A percentile compares a stretch with the other conserved stretches of the same genome.
Evolutionary conservation across 2,888 invertebrate species (phyloP).

Genomic region (Sesia apiformis): DNA sequence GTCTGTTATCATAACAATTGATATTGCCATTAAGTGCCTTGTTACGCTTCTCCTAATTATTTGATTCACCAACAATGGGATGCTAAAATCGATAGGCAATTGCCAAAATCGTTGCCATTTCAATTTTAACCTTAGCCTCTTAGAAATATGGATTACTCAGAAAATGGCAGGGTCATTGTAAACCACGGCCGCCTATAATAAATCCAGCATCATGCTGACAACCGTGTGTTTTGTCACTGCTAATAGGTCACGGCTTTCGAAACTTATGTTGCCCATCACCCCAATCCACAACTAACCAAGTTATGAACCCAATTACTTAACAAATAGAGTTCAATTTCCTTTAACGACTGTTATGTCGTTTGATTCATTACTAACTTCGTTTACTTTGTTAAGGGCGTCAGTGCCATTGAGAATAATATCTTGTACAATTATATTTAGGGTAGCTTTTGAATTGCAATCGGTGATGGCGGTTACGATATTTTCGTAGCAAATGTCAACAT

Average conservation of each 20-base stretch:
- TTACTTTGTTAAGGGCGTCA: not conserved
- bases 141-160: slow-evolving; percentile 5
- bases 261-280: slow-evolving; percentile 36
- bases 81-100: slow-evolving; percentile 1
- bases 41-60: slow-evolving; percentile 51
- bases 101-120: slow-evolving; percentile 6
- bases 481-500: slow-evolving; percentile 2
- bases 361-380: not conserved
- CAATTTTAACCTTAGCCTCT: slow-evolving; percentile 10
- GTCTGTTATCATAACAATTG: slow-evolving; percentile 7
- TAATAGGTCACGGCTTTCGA: slow-evolving; percentile 57
- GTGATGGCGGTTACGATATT: slow-evolving; percentile 7
- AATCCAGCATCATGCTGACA: slow-evolving; percentile 59
- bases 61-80: slow-evolving; percentile 29
- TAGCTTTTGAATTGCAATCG: slow-evolving; percentile 9
- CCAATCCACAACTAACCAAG: too few species aligned
- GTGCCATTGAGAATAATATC: slow-evolving; percentile 5
- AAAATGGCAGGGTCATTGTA: slow-evolving; percentile 4
- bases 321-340: not conserved
- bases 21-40: slow-evolving; percentile 24
- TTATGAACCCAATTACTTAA: not conserved
- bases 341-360: not conserved
- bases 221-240: slow-evolving; percentile 59
- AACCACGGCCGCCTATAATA: slow-evolving; percentile 23
- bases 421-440: not conserved